Evolutionary conservation across 2,797 vertebrate species (phyloP).

Genomic region (Phoxinus dragarum): DNA sequence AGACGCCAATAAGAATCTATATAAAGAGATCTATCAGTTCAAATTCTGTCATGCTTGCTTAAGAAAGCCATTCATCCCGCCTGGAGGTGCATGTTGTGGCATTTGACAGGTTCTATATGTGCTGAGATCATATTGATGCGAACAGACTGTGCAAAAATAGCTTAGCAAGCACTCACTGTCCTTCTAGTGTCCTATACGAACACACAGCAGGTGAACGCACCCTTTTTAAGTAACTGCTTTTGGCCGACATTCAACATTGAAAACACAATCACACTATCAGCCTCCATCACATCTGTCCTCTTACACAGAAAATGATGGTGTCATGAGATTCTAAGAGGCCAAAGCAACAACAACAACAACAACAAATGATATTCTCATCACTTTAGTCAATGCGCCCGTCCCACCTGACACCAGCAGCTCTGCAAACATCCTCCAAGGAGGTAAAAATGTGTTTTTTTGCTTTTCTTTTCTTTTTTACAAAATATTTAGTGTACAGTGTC

Average conservation of each 20-base stretch:
- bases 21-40: conserved; percentile 21
- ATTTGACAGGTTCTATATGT: conserved; percentile 30
- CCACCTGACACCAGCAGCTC: conserved; percentile 36
- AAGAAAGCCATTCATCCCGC: conserved; percentile 38
- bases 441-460: conserved; percentile 28
- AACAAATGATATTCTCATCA: not conserved
- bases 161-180: conserved; percentile 50
- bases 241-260: conserved; percentile 20
- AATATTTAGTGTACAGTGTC: conserved; percentile 44
- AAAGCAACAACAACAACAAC: not conserved
- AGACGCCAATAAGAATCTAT: conserved; percentile 8
- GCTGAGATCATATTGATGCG: conserved; percentile 40
- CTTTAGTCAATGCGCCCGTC: conserved; percentile 14
- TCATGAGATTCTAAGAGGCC: not conserved
- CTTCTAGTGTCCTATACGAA: conserved; percentile 49
- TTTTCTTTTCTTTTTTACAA: conserved; percentile 17
- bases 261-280: conserved; percentile 22
- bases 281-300: conserved; percentile 1
- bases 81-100: conserved; percentile 27
- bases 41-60: conserved; percentile 43
- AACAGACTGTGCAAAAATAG: conserved; percentile 44
- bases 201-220: conserved; percentile 6
- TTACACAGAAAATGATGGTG: not conserved
- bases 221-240: not conserved
- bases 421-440: conserved; percentile 32